A percentile compares a stretch with the other conserved stretches of the same genome.
Conservation (phyloP, 2,797 vertebrate species). For the Numenius phaeopus region DNA sequence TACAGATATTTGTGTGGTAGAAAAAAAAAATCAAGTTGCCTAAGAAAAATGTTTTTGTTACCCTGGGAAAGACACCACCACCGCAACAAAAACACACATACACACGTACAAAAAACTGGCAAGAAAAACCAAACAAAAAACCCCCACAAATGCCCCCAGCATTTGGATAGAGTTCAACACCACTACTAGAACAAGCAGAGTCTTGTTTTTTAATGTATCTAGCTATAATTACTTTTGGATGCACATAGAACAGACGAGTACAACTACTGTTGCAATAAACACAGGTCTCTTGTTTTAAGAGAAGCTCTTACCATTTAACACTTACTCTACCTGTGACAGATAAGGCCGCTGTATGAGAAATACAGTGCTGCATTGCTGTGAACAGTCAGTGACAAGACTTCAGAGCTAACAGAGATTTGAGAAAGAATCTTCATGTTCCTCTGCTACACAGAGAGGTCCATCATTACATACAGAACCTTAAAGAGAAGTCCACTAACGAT, state of each 20-base stretch:
- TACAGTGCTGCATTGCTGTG: not conserved
- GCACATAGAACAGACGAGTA: not conserved
- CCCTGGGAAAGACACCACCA: not conserved
- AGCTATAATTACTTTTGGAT: not conserved
- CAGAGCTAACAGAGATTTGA: not conserved
- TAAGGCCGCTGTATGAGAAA: not conserved
- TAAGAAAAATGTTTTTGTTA: not conserved
- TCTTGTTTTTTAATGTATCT: not conserved
- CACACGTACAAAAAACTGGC: too few relatives aligned
- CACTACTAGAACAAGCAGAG: not conserved
- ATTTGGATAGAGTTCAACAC: not conserved
- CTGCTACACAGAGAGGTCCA: rapidly evolving
- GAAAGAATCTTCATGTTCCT: not conserved
- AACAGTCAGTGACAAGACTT: not conserved
- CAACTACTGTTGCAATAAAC: not conserved
- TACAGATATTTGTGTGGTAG: not conserved
- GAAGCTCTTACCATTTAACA: not conserved
- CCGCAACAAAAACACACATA: not conserved
- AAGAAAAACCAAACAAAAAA: not conserved
- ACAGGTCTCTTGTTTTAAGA: not conserved
- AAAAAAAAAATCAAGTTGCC: not conserved
- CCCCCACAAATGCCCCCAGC: not conserved
- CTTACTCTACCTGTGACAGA: not conserved
- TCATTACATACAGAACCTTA: rapidly evolving
- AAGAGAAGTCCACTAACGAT: not conserved